These are phyloP conservation scores for Lordiphosa andalusiaca DNA, from an alignment of 2,888 invertebrate species.

Conservation along the genomic window DNA sequence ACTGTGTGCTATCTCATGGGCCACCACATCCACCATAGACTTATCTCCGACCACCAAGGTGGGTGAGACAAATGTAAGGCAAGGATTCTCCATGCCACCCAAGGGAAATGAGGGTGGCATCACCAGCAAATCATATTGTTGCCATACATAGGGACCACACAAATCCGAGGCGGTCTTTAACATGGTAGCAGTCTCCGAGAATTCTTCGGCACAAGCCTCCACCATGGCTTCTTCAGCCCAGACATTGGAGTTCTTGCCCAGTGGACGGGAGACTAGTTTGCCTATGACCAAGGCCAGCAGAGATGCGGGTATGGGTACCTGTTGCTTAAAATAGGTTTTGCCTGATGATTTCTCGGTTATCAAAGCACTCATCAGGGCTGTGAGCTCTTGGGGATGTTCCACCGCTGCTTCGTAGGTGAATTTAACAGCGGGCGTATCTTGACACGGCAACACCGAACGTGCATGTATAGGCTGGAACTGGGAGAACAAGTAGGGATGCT, in stretches of 20 bases:
- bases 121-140: conserved; percentile 92
- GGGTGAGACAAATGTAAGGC: conserved; percentile 96
- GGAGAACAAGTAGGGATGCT: conserved; percentile 91
- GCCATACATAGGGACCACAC: conserved; percentile 95
- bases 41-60: conserved; percentile 95
- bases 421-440: conserved; percentile 95
- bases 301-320: conserved; percentile 93
- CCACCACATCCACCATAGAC: conserved; percentile 93
- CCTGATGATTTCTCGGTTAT: conserved; percentile 80
- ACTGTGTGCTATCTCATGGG: conserved; percentile 97
- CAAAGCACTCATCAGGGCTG: conserved; percentile 94
- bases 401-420: conserved; percentile 89
- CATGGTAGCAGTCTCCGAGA: conserved; percentile 92
- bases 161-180: conserved; percentile 90
- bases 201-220: conserved; percentile 92
- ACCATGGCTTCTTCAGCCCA: conserved; percentile 94
- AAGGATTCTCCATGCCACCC: conserved; percentile 99
- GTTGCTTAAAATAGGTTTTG: conserved; percentile 85
- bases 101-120: conserved; percentile 95
- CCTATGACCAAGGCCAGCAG: conserved; percentile 94
- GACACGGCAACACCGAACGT: conserved; percentile 93
- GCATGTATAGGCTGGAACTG: conserved; percentile 95
- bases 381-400: conserved; percentile 87
- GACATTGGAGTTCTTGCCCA: conserved; percentile 90
- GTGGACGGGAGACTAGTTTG: conserved; percentile 85